Base-by-base conservation (phyloP, 2,888 invertebrate species). In the Rhorus exstirpatorius region DNA sequence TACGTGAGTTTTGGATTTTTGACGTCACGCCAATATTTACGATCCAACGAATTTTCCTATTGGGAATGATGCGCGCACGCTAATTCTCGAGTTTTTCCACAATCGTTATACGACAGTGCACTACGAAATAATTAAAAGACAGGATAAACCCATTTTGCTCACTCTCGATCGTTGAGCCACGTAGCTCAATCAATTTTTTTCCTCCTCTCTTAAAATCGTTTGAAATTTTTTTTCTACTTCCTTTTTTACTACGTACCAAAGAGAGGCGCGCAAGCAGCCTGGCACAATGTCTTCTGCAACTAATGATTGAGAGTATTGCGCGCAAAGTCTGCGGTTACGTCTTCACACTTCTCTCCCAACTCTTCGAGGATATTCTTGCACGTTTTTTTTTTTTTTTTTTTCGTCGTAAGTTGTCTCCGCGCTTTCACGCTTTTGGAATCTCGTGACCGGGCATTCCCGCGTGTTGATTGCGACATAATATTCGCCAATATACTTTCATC, bases 211-310 rank as follows among this genome's bases (percentile, higher is more conserved):
- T 14, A 17, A n/a, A 35, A 14, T 35, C 17, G 17, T 10, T 49
- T 14, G 49, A 10, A 12, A 1, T 31, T 14, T 60, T 31, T 60
- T 35, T 35, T 14, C 17, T 35, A 17, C 17, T 10, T 44, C 3
- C 6, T 3, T 31, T 31, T 6, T 31, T 31, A 2, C 31, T 6
- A 31, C 31, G n/a, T 31, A 31, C 6, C 2, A 31, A 31, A 6
- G 6, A 31, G 31, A 31, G 6, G 6, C 2, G 2, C 6, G 6
- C 2, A 3, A 6, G 10, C 44, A 44, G 2, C 1, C 1, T 71
- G 35, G 14, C 35, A 65, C 78, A 78, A 71, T 71, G 63, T 65
- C 71, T 78, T 78, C 71, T 31, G 78, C 78, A 71, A 78, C 61
- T n/a, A n/a, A n/a, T 78, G 71, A 78, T 71, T 71, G 53, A 31